Conservation (phyloP, 2,797 vertebrate genomes). For the Semotilus atromaculatus region DNA sequence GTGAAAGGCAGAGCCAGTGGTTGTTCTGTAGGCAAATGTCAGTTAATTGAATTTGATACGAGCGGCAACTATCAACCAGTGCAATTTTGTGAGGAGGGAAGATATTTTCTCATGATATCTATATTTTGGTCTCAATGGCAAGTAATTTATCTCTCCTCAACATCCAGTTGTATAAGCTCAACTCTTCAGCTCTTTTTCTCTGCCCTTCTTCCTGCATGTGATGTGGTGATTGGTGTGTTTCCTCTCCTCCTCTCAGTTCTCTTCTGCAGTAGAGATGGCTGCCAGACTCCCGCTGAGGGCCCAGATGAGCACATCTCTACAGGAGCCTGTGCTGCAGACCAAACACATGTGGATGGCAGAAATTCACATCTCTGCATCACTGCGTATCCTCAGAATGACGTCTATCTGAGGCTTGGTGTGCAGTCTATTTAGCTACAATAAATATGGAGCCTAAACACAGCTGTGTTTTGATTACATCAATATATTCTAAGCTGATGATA, state of each 20-base stretch:
- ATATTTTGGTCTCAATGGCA: not conserved
- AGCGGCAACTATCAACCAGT: no score
- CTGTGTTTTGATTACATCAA: not conserved
- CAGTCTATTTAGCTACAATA: not conserved
- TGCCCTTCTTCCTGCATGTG: not conserved
- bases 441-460: not conserved
- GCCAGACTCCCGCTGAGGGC: slow-evolving; percentile 44
- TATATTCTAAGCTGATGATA: not conserved
- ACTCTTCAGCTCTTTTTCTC: not conserved
- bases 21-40: no score
- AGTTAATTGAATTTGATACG: no score
- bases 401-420: not conserved
- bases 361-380: slow-evolving; percentile 28
- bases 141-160: not conserved
- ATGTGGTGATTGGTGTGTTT: not conserved
- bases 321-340: slow-evolving; percentile 48
- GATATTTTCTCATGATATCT: not conserved
- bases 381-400: not conserved
- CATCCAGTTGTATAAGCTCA: not conserved
- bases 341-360: slow-evolving; percentile 30
- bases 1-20: no score
- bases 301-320: slow-evolving; percentile 43
- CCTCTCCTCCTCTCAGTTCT: not conserved
- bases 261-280: slow-evolving; percentile 42
- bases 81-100: no score